phyloP scores from a whole-genome alignment of 2,888 invertebrate genomes.

The Boloria selene region DNA sequence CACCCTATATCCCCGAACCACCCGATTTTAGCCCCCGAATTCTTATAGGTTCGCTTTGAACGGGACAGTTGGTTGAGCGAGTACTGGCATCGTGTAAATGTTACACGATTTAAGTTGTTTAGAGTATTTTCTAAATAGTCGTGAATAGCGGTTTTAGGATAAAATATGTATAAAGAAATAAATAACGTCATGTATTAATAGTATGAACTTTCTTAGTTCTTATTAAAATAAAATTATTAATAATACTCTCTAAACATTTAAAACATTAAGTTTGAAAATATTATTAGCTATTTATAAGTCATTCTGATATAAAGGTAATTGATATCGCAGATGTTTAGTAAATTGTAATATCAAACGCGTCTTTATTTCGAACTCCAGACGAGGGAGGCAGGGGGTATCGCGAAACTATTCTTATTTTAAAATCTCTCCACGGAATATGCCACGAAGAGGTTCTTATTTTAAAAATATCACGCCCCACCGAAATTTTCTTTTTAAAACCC shows the following conservation, averaged over 20 bases:
- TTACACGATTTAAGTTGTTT: background rate
- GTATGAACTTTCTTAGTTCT: too few species aligned
- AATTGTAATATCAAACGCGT: conserved; percentile 38
- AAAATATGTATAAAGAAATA: too few species aligned
- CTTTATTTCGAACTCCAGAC: conserved; percentile 78
- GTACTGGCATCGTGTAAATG: background rate
- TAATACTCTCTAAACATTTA: too few species aligned
- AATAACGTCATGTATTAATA: too few species aligned
- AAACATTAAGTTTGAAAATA: too few species aligned
- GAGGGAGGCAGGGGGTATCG: conserved; percentile 65
- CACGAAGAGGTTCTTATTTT: conserved; percentile 81
- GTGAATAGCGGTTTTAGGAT: too few species aligned
- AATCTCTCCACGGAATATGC: conserved; percentile 82
- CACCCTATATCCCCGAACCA: conserved; percentile 66
- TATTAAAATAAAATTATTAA: too few species aligned
- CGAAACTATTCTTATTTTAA: conserved; percentile 83
- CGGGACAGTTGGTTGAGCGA: conserved; percentile 30
- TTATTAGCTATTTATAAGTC: too few species aligned
- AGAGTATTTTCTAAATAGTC: too few species aligned
- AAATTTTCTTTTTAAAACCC: conserved; percentile 79
- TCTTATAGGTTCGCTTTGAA: conserved; percentile 55
- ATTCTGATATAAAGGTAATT: too few species aligned
- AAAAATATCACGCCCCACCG: conserved; percentile 82
- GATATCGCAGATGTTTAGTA: background rate
- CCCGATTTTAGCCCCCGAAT: conserved; percentile 77